Conservation (phyloP, 2,113 vertebrate species). For the Neoarius graeffei region DNA sequence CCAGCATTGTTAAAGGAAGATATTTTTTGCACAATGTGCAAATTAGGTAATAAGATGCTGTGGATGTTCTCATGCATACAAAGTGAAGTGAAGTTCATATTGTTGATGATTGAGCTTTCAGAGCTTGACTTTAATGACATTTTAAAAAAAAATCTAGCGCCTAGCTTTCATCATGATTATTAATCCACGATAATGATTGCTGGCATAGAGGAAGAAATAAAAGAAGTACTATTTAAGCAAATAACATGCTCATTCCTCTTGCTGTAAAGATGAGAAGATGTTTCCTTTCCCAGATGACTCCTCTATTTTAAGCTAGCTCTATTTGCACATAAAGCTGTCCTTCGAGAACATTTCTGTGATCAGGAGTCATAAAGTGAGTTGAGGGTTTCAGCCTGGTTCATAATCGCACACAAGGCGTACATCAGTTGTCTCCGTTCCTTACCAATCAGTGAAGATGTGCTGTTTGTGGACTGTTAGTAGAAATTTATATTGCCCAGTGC, state of each 20-base stretch:
- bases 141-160: background rate
- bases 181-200: constrained; percentile 3
- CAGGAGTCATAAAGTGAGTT: constrained; percentile 5
- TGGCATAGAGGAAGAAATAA: background rate
- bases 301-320: background rate
- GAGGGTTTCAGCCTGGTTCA: background rate
- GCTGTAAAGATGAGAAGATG: background rate
- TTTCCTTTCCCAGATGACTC: background rate
- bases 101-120: background rate
- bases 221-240: constrained; percentile 13
- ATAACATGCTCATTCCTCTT: background rate
- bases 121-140: background rate
- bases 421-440: background rate
- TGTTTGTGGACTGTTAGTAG: constrained; percentile 10
- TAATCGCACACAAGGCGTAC: background rate
- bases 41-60: background rate
- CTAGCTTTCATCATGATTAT: background rate
- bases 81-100: background rate
- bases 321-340: background rate
- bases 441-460: background rate
- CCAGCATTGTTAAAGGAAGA: background rate
- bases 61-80: background rate
- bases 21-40: constrained; percentile 6
- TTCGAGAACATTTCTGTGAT: background rate
- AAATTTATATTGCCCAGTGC: background rate